These are phyloP conservation scores for Drosophila paranaensis DNA, from an alignment of 2,888 invertebrate genomes.

Conservation along the genomic window DNA sequence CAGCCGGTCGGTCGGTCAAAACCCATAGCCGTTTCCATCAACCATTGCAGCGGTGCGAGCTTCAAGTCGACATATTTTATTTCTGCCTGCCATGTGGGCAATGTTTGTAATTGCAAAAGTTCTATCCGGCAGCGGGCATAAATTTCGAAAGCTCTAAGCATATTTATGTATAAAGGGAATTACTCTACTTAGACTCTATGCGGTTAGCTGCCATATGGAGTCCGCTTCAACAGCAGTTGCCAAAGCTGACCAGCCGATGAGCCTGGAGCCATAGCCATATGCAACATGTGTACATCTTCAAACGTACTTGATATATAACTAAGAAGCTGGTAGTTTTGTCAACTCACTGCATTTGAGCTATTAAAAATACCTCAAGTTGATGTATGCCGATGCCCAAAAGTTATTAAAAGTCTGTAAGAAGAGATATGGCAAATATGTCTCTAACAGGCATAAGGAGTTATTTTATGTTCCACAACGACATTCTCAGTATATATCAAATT, in stretches of 20 bases:
- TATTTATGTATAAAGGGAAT: background rate
- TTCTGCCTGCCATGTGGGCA: constrained; percentile 50
- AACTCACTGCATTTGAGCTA: background rate
- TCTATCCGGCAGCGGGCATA: constrained; percentile 52
- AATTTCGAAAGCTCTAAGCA: constrained; percentile 1
- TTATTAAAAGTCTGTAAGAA: background rate
- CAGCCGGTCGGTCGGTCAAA: constrained; percentile 26
- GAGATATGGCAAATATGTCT: background rate
- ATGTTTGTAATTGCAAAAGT: constrained; percentile 72
- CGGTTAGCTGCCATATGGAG: background rate
- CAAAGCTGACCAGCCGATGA: constrained; percentile 34
- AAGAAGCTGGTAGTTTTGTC: background rate
- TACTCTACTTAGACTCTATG: background rate
- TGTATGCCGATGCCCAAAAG: background rate
- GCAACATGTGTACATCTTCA: background rate
- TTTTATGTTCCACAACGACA: background rate
- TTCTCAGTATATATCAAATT: background rate
- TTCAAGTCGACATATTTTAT: constrained; percentile 51
- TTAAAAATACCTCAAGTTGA: background rate
- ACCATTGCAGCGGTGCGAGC: constrained; percentile 24
- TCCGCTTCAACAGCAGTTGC: constrained; percentile 43
- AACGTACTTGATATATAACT: background rate
- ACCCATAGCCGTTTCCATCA: constrained; percentile 56
- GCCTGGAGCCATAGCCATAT: constrained; percentile 27
- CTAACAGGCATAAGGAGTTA: background rate